These are phyloP conservation scores for Caenorhabditis becei DNA, from an alignment of 2,888 invertebrate genomes.

Conservation along the genomic window DNA sequence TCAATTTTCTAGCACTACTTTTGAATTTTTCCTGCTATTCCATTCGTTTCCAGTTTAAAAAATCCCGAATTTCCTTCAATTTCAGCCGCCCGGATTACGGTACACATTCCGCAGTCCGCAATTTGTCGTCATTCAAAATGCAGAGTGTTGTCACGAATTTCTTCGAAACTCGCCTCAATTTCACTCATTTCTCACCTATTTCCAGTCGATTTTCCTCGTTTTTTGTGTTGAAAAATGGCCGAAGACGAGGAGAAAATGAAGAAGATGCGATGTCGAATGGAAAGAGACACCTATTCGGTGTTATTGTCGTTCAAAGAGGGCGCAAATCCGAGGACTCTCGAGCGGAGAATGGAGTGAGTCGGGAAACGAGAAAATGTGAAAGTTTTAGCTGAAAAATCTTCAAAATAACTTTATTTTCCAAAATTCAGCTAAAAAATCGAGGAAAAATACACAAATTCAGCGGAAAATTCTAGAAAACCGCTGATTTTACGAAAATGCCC, in stretches of 20 bases:
- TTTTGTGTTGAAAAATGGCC: neutral
- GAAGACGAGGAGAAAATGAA: conserved; percentile 18
- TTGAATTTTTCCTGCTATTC: no score
- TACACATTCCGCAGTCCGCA: neutral
- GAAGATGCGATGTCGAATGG: conserved; percentile 36
- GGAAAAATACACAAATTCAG: neutral
- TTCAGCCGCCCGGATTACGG: neutral
- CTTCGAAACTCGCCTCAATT: neutral
- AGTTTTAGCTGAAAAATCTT: neutral
- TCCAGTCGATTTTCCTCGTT: neutral
- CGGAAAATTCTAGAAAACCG: neutral
- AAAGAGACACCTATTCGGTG: conserved; percentile 34
- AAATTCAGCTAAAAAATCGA: neutral
- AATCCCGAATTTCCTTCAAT: no score
- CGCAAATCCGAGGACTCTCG: conserved; percentile 13
- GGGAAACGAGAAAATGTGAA: neutral
- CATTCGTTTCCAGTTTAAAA: no score
- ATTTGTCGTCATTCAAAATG: neutral
- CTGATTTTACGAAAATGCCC: neutral
- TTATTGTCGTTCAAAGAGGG: conserved; percentile 47
- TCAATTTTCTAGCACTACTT: no score
- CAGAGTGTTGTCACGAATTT: neutral
- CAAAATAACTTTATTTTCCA: neutral
- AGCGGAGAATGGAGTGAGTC: conserved; percentile 37
- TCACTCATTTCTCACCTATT: neutral